Evolutionary conservation across 2,797 vertebrate genomes (phyloP).

Genomic region (Petrocephalus schoutedeni): DNA sequence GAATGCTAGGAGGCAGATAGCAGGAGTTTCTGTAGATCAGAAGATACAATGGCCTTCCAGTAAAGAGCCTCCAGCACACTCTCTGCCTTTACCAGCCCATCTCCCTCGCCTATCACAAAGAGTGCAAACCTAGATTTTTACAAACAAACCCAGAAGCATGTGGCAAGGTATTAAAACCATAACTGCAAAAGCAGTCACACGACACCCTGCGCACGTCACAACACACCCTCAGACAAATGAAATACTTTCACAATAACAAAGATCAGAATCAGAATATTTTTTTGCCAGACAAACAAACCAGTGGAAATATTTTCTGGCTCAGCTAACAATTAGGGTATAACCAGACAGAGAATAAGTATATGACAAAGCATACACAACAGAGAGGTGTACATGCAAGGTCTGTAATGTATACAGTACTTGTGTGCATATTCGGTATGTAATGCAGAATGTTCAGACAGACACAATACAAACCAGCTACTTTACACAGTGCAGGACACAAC

Average conservation of each 20-base stretch:
- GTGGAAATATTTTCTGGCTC: background rate
- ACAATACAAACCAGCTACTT: background rate
- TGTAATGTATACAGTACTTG: background rate
- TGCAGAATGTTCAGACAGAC: background rate
- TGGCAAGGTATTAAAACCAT: background rate
- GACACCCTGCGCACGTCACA: background rate
- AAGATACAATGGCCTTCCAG: slow-evolving; percentile 3
- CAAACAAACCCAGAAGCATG: background rate
- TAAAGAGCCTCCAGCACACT: slow-evolving; percentile 5
- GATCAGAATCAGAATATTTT: background rate
- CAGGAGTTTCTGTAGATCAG: background rate
- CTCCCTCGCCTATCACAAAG: slow-evolving; percentile 4
- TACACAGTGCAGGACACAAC: background rate
- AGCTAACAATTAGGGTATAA: background rate
- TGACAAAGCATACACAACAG: background rate
- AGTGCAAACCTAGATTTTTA: background rate
- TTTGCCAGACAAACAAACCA: background rate
- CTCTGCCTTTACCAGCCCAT: slow-evolving; percentile 19
- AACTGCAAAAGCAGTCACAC: background rate
- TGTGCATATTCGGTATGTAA: background rate
- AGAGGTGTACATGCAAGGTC: background rate
- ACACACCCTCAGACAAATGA: background rate
- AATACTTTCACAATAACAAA: background rate
- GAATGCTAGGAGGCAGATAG: background rate
- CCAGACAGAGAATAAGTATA: background rate